Evolutionary conservation across 2,113 vertebrate genomes (phyloP), one percentile per base, ranked within the genome.

Genomic region (Marmota monax): DNA sequence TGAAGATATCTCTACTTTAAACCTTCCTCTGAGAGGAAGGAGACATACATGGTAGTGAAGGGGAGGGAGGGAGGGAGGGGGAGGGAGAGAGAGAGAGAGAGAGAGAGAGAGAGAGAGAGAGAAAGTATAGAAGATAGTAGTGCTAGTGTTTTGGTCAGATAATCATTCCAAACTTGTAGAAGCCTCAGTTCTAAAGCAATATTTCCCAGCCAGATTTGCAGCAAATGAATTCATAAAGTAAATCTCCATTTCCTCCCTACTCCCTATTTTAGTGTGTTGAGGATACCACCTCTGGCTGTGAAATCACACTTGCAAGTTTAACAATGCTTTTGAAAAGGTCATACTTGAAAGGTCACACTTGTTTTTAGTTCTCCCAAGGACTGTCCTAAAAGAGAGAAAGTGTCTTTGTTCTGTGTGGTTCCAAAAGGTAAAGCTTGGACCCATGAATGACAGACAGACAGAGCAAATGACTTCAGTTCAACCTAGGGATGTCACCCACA

Each of bases 111-210:
- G 7, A 45, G 45, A 45, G 45, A 45, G 45, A 45, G 45, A 7
- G 45, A 7, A 88, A 91, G 32, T 58, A 92, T 82, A 79, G 51
- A 91, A 34, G 32, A 70, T 22, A 96, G 67, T 18, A 70, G 27
- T 29, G 58, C 58, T 74, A 96, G 20, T 42, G 18, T 93, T 90
- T 84, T 23, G 27, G 39, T 95, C 53, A 95, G 18, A 93, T 51
- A 96, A 84, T 90, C 45, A 95, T n/a, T 80, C 20, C 37, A 90
- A 93, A 90, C 67, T 45, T 97, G 39, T 18, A 88, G 63, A 92
- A 42, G 12, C 90, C 82, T 93, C 76, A 77, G 70, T 70, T 84
- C 82, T 88, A 96, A 80, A 84, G 22, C 56, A 34, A 48, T 56
- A 7, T 92, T 93, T 95, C 82, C 79, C 45, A 93, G 76, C 45